A percentile compares a stretch with the other conserved stretches of the same genome.
phyloP scores from a whole-genome alignment of 2,113 vertebrate genomes.

The Larimichthys crocea region DNA sequence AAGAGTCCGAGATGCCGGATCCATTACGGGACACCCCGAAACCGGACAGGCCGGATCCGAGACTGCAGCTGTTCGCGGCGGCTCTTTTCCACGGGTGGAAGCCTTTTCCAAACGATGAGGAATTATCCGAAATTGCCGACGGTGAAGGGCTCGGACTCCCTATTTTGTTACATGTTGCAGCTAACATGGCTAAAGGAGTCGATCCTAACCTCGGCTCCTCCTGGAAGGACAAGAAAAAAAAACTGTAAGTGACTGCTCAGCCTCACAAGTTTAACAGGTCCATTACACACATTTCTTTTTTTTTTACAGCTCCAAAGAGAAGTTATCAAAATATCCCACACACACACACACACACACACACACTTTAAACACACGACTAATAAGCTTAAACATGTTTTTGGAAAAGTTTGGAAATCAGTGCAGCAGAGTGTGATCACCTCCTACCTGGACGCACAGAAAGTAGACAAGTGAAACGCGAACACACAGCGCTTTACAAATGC shows the following conservation, averaged over 20 bases:
- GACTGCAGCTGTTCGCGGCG: conserved; percentile 89
- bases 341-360: too few species aligned
- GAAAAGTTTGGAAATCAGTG: conserved; percentile 19
- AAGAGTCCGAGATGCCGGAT: conserved; percentile 90
- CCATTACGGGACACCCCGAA: conserved; percentile 90
- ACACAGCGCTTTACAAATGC: conserved; percentile 77
- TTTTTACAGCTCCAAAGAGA: neutral
- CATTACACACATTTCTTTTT: neutral
- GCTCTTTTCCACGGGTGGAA: conserved; percentile 97
- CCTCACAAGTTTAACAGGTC: conserved; percentile 46
- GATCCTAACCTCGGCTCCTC: conserved; percentile 98
- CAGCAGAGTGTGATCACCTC: conserved; percentile 42
- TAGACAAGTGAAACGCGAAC: conserved; percentile 54
- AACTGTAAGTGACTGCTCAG: conserved; percentile 50
- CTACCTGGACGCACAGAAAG: conserved; percentile 80
- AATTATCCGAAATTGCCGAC: conserved; percentile 92
- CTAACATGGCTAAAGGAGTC: conserved; percentile 98
- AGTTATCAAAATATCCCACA: too few species aligned
- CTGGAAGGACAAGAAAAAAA: conserved; percentile 79
- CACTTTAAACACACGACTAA: neutral
- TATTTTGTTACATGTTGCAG: conserved; percentile 99
- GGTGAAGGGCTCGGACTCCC: conserved; percentile 96
- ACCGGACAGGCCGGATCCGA: conserved; percentile 89
- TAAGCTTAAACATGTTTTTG: neutral
- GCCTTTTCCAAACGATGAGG: conserved; percentile 94